Conservation (phyloP, 1,140 invertebrate species). For the Ylistrum balloti region DNA sequence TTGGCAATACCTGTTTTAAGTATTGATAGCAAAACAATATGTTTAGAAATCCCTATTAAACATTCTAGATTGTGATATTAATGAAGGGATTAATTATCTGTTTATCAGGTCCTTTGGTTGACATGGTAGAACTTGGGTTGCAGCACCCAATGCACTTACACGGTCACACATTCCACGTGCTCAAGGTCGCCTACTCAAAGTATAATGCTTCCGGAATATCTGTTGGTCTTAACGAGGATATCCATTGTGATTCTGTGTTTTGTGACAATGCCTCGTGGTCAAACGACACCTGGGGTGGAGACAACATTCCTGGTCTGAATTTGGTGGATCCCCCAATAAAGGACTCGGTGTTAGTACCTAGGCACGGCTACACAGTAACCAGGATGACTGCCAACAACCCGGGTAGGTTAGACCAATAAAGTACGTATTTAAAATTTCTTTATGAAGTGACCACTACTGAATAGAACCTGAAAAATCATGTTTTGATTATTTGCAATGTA, state of each 20-base stretch:
- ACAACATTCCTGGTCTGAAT: neutral
- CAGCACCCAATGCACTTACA: neutral
- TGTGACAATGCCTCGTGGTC: neutral
- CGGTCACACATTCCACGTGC: neutral
- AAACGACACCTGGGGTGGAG: neutral
- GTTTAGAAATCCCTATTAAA: too few relatives aligned
- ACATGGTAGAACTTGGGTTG: neutral
- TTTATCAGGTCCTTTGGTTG: neutral
- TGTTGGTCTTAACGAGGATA: neutral
- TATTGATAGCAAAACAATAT: too few relatives aligned
- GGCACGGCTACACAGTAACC: neutral
- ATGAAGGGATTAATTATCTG: too few relatives aligned
- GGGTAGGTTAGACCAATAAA: neutral
- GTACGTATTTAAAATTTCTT: too few relatives aligned
- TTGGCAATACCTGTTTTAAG: too few relatives aligned
- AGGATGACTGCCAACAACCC: neutral
- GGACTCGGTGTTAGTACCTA: neutral
- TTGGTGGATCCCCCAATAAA: neutral
- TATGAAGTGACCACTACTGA: too few relatives aligned
- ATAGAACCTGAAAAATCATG: too few relatives aligned
- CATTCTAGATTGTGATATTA: too few relatives aligned
- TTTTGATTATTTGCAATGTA: too few relatives aligned
- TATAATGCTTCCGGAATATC: neutral
- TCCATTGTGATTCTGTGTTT: neutral
- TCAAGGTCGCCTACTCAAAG: neutral